A percentile compares a stretch with the other conserved stretches of the same genome.
These are phyloP conservation scores for Thereva nobilitata DNA, from an alignment of 2,888 invertebrate genomes.

Conservation along the genomic window DNA sequence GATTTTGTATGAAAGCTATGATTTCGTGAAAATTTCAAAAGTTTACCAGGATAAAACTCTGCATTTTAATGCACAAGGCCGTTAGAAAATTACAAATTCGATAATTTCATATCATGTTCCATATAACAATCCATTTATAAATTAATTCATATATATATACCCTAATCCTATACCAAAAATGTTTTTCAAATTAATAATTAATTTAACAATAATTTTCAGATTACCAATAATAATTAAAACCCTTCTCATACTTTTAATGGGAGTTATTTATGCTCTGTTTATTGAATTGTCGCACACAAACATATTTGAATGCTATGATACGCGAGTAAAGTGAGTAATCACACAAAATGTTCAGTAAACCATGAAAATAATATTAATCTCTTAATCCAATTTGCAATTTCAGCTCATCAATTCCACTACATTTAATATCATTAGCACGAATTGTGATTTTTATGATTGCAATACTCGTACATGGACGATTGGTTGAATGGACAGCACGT, in stretches of 20 bases:
- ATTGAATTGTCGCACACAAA: slow-evolving; percentile 80
- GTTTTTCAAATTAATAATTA: slow-evolving; percentile 14
- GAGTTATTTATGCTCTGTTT: slow-evolving; percentile 76
- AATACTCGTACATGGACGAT: slow-evolving; percentile 79
- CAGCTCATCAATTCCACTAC: slow-evolving; percentile 74
- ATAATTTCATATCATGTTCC: too few species aligned
- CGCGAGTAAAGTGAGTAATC: slow-evolving; percentile 66
- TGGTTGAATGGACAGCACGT: slow-evolving; percentile 88
- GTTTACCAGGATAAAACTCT: too few species aligned
- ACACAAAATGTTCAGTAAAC: not conserved
- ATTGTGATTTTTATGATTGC: slow-evolving; percentile 81
- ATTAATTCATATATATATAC: too few species aligned
- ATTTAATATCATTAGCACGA: slow-evolving; percentile 77
- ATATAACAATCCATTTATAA: too few species aligned
- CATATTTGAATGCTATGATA: slow-evolving; percentile 82
- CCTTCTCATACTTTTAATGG: slow-evolving; percentile 75
- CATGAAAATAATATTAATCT: slow-evolving; percentile 10
- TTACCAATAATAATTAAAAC: slow-evolving; percentile 84
- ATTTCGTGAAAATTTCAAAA: too few species aligned
- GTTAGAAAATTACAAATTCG: too few species aligned
- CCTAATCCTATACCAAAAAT: not conserved
- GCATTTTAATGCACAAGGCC: too few species aligned
- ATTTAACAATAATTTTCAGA: slow-evolving; percentile 48
- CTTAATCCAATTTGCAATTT: slow-evolving; percentile 18
- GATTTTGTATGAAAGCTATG: too few species aligned